phyloP scores from a whole-genome alignment of 53 echinoderm and acorn worm species.

The Hippasteria phrygiana region DNA sequence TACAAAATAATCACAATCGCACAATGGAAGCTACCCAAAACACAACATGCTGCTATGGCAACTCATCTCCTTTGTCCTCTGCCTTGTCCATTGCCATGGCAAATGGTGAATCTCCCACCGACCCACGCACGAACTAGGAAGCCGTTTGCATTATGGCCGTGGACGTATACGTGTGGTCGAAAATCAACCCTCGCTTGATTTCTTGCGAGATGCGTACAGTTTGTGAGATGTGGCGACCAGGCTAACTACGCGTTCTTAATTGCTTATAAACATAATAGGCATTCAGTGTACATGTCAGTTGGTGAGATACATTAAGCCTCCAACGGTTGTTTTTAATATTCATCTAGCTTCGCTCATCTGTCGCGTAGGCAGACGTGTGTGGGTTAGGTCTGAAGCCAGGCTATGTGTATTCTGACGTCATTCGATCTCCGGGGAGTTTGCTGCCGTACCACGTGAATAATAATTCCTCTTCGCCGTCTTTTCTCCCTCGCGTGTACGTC shows the following conservation, averaged over 20 bases:
- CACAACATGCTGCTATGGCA: background rate
- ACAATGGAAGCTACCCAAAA: no score
- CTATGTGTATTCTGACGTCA: constrained; percentile 46
- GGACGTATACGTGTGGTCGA: background rate
- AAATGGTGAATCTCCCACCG: background rate
- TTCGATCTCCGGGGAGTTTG: constrained; percentile 24
- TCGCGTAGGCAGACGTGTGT: background rate
- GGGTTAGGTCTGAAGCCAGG: background rate
- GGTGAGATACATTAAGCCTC: background rate
- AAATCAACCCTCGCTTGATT: background rate
- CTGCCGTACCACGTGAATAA: constrained; percentile 4
- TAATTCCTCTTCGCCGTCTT: background rate
- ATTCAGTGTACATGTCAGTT: no score
- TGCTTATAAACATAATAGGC: background rate
- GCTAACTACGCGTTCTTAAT: background rate
- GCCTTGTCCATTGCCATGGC: background rate
- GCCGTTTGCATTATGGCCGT: background rate
- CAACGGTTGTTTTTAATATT: constrained; percentile 24
- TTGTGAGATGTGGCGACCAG: background rate
- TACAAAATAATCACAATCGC: no score
- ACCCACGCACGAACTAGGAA: background rate
- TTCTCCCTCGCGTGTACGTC: constrained; percentile 4
- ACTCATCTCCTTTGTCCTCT: constrained; percentile 5
- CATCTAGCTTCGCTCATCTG: background rate
- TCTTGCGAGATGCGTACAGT: background rate